phyloP scores from a whole-genome alignment of 2,113 vertebrate species.

The Anguilla rostrata region DNA sequence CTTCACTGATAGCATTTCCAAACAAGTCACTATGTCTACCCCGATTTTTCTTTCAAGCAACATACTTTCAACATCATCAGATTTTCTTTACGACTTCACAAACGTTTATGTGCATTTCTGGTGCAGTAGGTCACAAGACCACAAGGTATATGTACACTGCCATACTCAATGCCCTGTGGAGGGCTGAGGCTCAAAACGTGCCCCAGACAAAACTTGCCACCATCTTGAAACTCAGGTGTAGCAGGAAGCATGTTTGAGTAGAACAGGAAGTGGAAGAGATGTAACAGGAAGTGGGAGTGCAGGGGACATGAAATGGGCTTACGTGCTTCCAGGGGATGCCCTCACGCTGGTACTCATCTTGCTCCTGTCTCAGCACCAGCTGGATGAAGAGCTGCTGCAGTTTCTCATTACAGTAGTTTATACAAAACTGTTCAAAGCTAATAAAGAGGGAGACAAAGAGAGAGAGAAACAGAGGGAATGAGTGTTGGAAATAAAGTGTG shows the following conservation, averaged over 20 bases:
- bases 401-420: slow-evolving; percentile 98
- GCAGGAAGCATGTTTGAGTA: neutral
- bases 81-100: too few species aligned
- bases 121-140: neutral
- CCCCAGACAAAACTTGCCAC: neutral
- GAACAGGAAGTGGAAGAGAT: neutral
- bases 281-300: neutral
- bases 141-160: neutral
- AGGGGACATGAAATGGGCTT: slow-evolving; percentile 46
- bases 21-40: too few species aligned
- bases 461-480: neutral
- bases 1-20: too few species aligned
- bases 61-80: too few species aligned
- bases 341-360: slow-evolving; percentile 94
- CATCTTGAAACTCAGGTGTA: neutral
- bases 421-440: slow-evolving; percentile 98
- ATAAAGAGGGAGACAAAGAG: neutral
- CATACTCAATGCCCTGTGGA: neutral
- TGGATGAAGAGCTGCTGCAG: slow-evolving; percentile 98
- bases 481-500: too few species aligned
- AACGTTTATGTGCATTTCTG: neutral
- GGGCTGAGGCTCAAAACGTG: neutral
- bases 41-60: too few species aligned
- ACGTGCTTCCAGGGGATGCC: slow-evolving; percentile 98
- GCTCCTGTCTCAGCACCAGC: slow-evolving; percentile 94